Evolutionary conservation across 2,797 vertebrate species (phyloP), one percentile per base, ranked within the genome.

Genomic region (Vespertilio murinus): DNA sequence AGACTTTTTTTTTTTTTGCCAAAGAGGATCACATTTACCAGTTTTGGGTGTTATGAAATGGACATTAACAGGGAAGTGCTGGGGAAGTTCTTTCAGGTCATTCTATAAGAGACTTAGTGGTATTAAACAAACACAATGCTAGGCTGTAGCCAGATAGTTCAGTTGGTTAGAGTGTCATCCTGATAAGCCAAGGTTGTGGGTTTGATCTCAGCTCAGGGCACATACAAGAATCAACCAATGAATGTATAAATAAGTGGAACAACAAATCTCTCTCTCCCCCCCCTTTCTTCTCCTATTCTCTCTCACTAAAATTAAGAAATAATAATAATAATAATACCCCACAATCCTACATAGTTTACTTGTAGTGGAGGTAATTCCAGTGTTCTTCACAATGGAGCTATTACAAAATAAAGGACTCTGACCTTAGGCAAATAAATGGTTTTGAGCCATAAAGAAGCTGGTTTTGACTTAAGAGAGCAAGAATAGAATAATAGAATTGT

Each of bases 401-500:
- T 17, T 80, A n/a, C 79, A 35, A 88, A 28, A 86, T 49, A 80
- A 18, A 80, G 33, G 22, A 91, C 56, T 81, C 22, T 38, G 10
- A 78, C 2, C 22, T 54, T 54, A 74, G 40, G 5, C 22, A 79
- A 4, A 83, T 3, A 80, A 82, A 86, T 64, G 12, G 80, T 45
- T 81, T 59, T 91, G 20, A 67, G 8, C n/a, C n/a, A 64, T 0
- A 1, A 54, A 38, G 42, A 88, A 8, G 25, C 7, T 77, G 71
- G 42, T 61, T 94, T 73, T 82, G 71, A 94, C 23, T 56, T 73
- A 89, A 38, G 54, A 40, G 33, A 83, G 49, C 61, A 95, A 82
- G 45, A 94, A 91, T 35, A 77, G 20, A 95, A 87, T 56, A 95
- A 89, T 52, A 45, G 25, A 93, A 54, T 86, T 87, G n/a, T 47